Percentiles rank a stretch among this genome's conserved stretches.
phyloP scores from a whole-genome alignment of 2,113 vertebrate species.

The Melanerpes formicivorus region DNA sequence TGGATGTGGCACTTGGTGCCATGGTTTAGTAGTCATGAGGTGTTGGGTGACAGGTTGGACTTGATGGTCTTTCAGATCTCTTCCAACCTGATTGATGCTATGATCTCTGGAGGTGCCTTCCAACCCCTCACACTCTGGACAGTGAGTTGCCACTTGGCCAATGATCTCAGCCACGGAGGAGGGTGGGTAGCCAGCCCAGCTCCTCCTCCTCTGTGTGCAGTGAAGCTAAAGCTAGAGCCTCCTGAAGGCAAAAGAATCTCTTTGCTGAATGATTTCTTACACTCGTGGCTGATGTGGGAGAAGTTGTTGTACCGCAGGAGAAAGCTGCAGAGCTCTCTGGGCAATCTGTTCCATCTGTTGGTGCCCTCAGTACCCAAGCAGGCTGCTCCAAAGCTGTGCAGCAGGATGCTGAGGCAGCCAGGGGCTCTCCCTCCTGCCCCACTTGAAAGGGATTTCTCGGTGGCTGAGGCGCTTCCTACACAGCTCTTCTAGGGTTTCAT shows the following conservation, averaged over 20 bases:
- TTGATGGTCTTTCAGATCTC: too few relatives aligned
- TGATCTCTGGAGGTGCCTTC: too few relatives aligned
- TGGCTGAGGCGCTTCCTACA: not conserved
- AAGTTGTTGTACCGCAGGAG: not conserved
- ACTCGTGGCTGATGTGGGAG: not conserved
- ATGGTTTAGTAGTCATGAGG: too few relatives aligned
- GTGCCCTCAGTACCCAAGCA: not conserved
- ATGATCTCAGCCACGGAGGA: not conserved
- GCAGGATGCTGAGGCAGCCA: not conserved
- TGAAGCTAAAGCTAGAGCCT: not conserved
- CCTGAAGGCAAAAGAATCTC: not conserved
- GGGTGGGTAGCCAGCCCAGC: not conserved
- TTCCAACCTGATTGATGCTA: too few relatives aligned
- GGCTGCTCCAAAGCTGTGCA: not conserved
- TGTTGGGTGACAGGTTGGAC: too few relatives aligned
- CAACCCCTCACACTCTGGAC: too few relatives aligned
- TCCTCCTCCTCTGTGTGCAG: not conserved
- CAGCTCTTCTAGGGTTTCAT: not conserved
- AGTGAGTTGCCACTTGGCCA: fast-evolving
- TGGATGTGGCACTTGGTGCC: too few relatives aligned
- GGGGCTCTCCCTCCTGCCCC: not conserved
- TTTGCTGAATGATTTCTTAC: not conserved
- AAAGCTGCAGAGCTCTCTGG: not conserved
- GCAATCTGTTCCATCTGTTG: not conserved
- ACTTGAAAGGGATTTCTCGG: slow-evolving; percentile 25